Percentiles rank a stretch among this genome's conserved stretches.
phyloP scores from a whole-genome alignment of 92 coral and sea anemone genomes.

The Isaurus tuberculatus region DNA sequence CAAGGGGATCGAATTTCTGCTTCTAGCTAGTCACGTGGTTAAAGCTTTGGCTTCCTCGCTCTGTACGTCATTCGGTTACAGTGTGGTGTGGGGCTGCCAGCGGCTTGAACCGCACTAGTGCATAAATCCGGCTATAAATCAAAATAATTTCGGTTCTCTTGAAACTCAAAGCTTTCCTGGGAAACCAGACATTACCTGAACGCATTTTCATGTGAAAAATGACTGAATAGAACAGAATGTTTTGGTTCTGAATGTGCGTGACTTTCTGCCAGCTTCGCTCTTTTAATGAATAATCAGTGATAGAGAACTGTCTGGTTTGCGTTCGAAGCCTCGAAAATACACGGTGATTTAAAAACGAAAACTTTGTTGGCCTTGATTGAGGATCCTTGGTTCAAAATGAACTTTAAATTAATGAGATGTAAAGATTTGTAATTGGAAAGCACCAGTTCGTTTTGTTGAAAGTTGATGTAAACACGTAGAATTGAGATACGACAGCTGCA shows the following conservation, averaged over 20 bases:
- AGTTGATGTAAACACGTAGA: slow-evolving; percentile 35
- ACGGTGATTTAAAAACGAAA: slow-evolving; percentile 3
- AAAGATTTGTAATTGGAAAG: neutral
- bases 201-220: neutral
- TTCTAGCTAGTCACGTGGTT: slow-evolving; percentile 15
- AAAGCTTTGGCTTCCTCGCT: neutral
- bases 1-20: neutral
- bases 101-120: slow-evolving; percentile 45
- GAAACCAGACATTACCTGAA: slow-evolving; percentile 32
- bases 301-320: slow-evolving; percentile 19
- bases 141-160: slow-evolving; percentile 39
- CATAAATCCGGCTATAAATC: slow-evolving; percentile 49
- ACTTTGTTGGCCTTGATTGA: neutral
- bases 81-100: slow-evolving; percentile 16
- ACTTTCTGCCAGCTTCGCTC: slow-evolving; percentile 10
- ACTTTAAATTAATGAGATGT: slow-evolving; percentile 1
- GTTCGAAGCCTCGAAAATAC: neutral
- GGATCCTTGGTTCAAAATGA: slow-evolving; percentile 7
- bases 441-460: slow-evolving; percentile 9
- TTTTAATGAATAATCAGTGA: neutral
- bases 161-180: slow-evolving; percentile 36
- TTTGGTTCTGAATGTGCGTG: slow-evolving; percentile 39
- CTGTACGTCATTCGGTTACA: slow-evolving; percentile 13
- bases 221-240: neutral
- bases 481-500: slow-evolving; percentile 23